Evolutionary conservation across 2,888 invertebrate genomes (phyloP), one percentile per base, ranked within the genome.

Genomic region (Chloromyia formosa): DNA sequence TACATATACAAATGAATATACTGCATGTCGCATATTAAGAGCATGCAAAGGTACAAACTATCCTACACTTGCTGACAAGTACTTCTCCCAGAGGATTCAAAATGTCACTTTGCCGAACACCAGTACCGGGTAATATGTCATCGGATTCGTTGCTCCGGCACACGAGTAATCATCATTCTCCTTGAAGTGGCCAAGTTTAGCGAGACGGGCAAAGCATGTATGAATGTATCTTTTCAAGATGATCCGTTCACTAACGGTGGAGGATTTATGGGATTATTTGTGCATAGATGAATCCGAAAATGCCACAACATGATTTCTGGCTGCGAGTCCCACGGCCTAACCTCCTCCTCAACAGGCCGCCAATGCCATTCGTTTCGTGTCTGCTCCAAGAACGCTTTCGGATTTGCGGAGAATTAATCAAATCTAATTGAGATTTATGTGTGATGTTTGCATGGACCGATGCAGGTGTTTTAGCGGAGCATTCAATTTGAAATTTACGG

Each of bases 201-300:
- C 27, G 3, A n/a, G 27, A 35, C 27, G 2, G 27, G 27, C 7
- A 35, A 35, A 7, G 27, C 7, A 2, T 35, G 27, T 35, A 2
- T 35, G 7, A 7, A 35, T 35, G 27, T 35, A 35, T 35, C 42
- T 61, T 69, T 45, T 54, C 22, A 58, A 56, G 68, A 58, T 73
- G 69, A 53, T 68, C 61, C 35, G 49, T 66, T 22, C 71, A 42
- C 58, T 68, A 73, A 76, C 74, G 74, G 74, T 74, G 73, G 74
- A 76, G 74, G 74, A 76, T 76, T 76, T 74, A 76, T 76, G 74
- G 73, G 76, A 76, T 73, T 75, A 76, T 76, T 74, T 73, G 73
- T 74, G 74, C 73, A 69, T 74, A 76, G 74, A 76, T 76, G 74
- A 76, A 49, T 74, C 72, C 74, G 68, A 76, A 76, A 76, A 74